Base-by-base conservation (phyloP, 2,113 vertebrate genomes). In the Tragelaphus buxtoni region DNA sequence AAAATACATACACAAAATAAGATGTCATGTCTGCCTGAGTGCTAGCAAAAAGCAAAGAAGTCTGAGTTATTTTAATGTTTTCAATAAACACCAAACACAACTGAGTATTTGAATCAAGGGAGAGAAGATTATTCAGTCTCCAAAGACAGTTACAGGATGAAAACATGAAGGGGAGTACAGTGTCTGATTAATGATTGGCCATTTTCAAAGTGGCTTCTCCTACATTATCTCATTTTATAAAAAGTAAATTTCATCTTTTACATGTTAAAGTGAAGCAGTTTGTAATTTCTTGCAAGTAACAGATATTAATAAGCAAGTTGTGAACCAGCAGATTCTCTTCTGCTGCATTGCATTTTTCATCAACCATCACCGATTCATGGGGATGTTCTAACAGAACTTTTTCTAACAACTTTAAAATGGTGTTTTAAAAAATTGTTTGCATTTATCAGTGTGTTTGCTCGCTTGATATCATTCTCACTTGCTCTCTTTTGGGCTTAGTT, bases 211-310 rank as follows among this genome's bases (percentile, higher is more conserved):
- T 88, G 82, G 47, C 32, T 79, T 94, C 49, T 94, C 55, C 72
- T 77, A 35, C 5, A 58, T 85, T 10, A 86, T 45, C 72, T 95
- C 86, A 82, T 32, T 94, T 96, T 93, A 35, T 20, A 72, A 95
- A 92, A 89, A 88, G 77, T 79, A 35, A 49, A 87, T 51, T 86
- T 79, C 56, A 74, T 87, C 63, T 91, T 53, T 92, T 89, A 26
- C 96, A 86, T 84, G 72, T 94, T 91, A 63, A 65, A 81, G 60
- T 47, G 63, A 94, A 95, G 88, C 28, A 45, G 92, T 74, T 95
- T 51, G 30, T 82, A 83, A 72, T 95, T 93, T 88, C 80, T 90
- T 96, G 69, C 39, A 82, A 81, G 82, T 60, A 65, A 84, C 91
- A 74, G 94, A 35, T 35, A 55, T 96, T 61, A 91, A 65, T 89